Base-by-base conservation (phyloP, 2,888 invertebrate species). In the Sympetrum striolatum region DNA sequence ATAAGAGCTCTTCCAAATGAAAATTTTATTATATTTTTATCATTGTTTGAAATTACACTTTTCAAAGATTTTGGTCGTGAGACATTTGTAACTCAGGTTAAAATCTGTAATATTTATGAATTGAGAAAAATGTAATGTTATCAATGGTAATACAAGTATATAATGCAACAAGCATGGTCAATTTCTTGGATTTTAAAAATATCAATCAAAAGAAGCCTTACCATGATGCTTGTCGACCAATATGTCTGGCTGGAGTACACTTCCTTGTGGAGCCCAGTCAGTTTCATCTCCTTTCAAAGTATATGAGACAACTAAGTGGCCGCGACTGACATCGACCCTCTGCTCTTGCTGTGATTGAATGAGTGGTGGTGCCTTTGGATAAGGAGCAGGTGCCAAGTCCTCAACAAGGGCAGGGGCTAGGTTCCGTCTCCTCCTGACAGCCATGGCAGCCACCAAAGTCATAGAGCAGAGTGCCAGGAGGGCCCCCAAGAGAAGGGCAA, bases 301-400 rank as follows among this genome's bases (percentile, higher is more conserved):
- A 92, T 98, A 98, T 18, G 97, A 97, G 31, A 98, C 97, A 80
- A 98, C 97, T 93, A 97, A 97, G 92, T 97, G 95, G 92, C 97
- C 97, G 58, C 97, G 97, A 92, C 97, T 97, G 73, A 97, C 96
- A 93, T 96, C 96, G 92, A 96, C 93, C 94, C 96, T 35, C 22
- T 80, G 90, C 80, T 79, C 79, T n/a, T 90, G 80, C 39, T 90
- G 90, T 31, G 37, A 22, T 35, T 79, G 79, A 31, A 53, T 25
- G 15, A 58, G 82, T 25, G 86, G 86, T 37, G 86, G 86, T 2
- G 86, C 86, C 86, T 86, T 86, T 5, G 86, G 86, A 37, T 86
- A 86, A 12, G 60, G 86, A 18, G 39, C 14, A 0, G 86, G 35
- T n/a, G 86, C 60, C 0, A 31, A 31, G 73, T 73, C 73, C 73